phyloP scores from a whole-genome alignment of 2,888 invertebrate species.

The Polyploca ridens region DNA sequence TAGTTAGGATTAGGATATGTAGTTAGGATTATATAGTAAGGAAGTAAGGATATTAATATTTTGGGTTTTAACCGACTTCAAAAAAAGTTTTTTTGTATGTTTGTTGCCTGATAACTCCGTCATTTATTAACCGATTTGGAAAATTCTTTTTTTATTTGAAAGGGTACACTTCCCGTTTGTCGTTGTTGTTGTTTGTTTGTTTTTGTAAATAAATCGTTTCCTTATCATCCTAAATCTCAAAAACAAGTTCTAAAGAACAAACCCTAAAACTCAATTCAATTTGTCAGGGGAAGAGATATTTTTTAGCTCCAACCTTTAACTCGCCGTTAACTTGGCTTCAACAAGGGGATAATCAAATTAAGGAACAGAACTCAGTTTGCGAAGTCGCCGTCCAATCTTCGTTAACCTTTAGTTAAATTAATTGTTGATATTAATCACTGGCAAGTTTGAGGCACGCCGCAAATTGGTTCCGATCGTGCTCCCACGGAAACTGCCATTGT shows the following conservation, averaged over 20 bases:
- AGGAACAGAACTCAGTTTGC: conserved; percentile 10
- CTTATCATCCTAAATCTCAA: neutral
- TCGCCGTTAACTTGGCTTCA: conserved; percentile 3
- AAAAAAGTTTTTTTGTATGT: no score
- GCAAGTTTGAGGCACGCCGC: neutral
- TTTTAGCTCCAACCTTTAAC: conserved; percentile 11
- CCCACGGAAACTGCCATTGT: neutral
- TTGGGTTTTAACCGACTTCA: no score
- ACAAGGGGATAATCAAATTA: conserved; percentile 11
- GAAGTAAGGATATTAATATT: no score
- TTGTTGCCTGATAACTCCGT: no score
- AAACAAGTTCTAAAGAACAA: neutral
- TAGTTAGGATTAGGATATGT: no score
- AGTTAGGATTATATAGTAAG: no score
- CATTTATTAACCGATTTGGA: no score
- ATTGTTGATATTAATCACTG: conserved; percentile 10
- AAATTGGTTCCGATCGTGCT: neutral
- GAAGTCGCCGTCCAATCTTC: conserved; percentile 12
- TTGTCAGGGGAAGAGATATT: conserved; percentile 1
- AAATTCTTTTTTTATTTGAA: no score
- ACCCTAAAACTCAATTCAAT: neutral
- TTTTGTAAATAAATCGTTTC: no score
- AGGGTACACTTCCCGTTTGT: no score
- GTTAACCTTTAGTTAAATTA: conserved; percentile 14
- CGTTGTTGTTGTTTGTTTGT: no score